phyloP scores from a whole-genome alignment of 2,888 invertebrate species.

The Diaphora mendica region DNA sequence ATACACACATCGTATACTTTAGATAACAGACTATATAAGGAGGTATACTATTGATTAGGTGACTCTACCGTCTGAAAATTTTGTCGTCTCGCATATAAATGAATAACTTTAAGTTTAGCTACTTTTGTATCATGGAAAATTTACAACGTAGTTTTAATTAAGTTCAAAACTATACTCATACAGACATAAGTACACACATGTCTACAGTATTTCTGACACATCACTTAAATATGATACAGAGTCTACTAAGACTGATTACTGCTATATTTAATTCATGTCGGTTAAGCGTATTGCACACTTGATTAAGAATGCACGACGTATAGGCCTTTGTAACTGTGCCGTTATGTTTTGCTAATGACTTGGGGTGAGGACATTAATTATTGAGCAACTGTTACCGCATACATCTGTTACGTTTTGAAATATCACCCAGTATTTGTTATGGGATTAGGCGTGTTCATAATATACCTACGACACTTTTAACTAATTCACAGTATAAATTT shows the following conservation, averaged over 20 bases:
- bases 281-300: constrained; percentile 29
- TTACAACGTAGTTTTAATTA: too few relatives aligned
- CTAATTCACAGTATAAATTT: not conserved
- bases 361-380: constrained; percentile 48
- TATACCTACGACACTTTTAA: not conserved
- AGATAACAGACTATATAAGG: too few relatives aligned
- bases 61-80: too few relatives aligned
- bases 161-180: too few relatives aligned
- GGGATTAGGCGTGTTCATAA: constrained; percentile 10
- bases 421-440: constrained; percentile 16
- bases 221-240: not conserved
- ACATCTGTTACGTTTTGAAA: constrained; percentile 27
- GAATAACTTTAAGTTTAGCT: too few relatives aligned
- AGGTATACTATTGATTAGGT: too few relatives aligned
- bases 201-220: not conserved
- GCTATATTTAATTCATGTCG: constrained; percentile 33
- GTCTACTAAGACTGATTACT: not conserved
- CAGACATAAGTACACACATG: not conserved
- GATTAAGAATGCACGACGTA: constrained; percentile 49
- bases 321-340: constrained; percentile 46
- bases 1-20: too few relatives aligned
- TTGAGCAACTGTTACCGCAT: constrained; percentile 40
- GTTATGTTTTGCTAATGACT: constrained; percentile 60
- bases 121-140: too few relatives aligned
- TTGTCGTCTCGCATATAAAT: too few relatives aligned